Percentiles rank a stretch among this genome's conserved stretches.
These are phyloP conservation scores for Coremacera marginata DNA, from an alignment of 2,888 invertebrate species.

Conservation along the genomic window DNA sequence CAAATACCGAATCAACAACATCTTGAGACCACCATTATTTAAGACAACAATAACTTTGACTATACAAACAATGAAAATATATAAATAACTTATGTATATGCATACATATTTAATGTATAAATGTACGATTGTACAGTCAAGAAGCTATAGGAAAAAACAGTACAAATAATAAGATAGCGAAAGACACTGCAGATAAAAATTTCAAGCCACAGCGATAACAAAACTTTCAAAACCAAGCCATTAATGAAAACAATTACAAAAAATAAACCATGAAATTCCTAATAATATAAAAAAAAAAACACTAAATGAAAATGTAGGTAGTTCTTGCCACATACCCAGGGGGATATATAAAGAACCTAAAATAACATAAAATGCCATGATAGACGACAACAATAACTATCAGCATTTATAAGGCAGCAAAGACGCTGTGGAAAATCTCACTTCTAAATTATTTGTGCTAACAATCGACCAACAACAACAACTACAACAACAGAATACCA, in stretches of 20 bases:
- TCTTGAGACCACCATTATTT: conserved; percentile 17
- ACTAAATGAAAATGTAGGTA: background rate
- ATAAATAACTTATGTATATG: conserved; percentile 21
- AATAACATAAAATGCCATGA: background rate
- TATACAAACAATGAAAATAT: background rate
- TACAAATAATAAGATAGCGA: conserved; percentile 56
- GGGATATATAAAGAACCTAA: conserved; percentile 4
- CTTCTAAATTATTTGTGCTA: conserved; percentile 58
- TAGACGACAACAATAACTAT: background rate
- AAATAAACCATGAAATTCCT: conserved; percentile 1
- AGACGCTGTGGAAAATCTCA: conserved; percentile 63
- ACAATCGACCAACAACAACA: conserved; percentile 44
- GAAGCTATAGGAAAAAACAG: background rate
- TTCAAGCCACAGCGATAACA: conserved; percentile 39
- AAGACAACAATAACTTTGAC: conserved; percentile 14
- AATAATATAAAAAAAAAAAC: background rate
- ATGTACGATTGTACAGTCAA: background rate
- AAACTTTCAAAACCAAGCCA: conserved; percentile 31
- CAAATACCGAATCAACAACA: background rate
- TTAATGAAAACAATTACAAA: conserved; percentile 20
- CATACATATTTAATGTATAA: conserved; percentile 1
- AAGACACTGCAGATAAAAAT: conserved; percentile 40
- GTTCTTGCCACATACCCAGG: background rate
- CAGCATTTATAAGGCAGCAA: conserved; percentile 31
- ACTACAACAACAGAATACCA: conserved; percentile 35